Evolutionary conservation across 2,113 vertebrate genomes (phyloP), one percentile per base, ranked within the genome.

Genomic region (Nettapus auritus): DNA sequence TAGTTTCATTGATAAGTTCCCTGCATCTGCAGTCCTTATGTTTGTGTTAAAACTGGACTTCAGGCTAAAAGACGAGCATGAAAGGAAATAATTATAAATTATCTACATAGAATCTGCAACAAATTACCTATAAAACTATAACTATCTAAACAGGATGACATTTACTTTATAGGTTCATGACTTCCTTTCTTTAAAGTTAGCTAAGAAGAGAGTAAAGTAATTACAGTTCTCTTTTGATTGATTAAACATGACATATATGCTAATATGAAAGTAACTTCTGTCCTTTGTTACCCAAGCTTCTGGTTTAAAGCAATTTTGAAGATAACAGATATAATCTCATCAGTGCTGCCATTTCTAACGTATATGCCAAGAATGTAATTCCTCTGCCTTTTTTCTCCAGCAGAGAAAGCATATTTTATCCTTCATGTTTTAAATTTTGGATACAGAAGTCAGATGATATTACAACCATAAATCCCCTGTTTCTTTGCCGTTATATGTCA

Each of bases 171-270:
- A 96, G 98, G 98, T 98, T 98, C 98, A 98, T 82, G 97, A 98
- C 98, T 98, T 97, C 93, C 98, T 98, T 98, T 92, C 92, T 98
- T 98, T 98, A 98, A 97, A 98, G 98, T 98, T 98, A 97, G 95
- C 94, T 97, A 97, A 96, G 97, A 98, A 98, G 98, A 97, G 97
- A 97, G 96, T 96, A 96, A 98, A 98, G 97, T 98, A 98, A 98
- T 98, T 98, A 97, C 97, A 98, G 96, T 97, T 95, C 93, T 93
- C 86, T 93, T 92, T 96, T 98, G 98, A 98, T 97, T 98, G 98
- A 99, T 99, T 97, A 98, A 98, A 99, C 98, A 98, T 98, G 98
- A 98, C 98, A 98, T 97, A 98, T 98, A 99, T 98, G 98, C 97
- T 99, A 99, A 99, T 99, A 98, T 88, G 87, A 97, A 97, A 97